A percentile compares a stretch with the other conserved stretches of the same genome.
Evolutionary conservation across 1,140 invertebrate genomes (phyloP).

Genomic region (Pogonognathellus flavescens): DNA sequence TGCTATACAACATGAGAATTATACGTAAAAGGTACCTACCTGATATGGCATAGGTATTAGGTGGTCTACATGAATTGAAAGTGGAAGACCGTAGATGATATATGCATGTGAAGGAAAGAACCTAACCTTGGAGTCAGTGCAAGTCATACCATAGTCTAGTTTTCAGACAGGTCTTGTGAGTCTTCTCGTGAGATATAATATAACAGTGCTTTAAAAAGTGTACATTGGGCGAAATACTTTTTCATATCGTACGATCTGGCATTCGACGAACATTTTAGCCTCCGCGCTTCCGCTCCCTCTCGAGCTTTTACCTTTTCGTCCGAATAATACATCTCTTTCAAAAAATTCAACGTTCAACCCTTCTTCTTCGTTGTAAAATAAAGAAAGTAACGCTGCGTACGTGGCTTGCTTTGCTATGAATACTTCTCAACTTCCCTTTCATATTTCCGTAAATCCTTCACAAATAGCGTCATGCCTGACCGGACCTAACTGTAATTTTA

Average conservation of each 20-base stretch:
- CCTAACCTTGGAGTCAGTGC: neutral
- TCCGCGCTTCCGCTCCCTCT: neutral
- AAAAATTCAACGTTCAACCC: neutral
- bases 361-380: constrained; percentile 1
- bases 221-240: constrained; percentile 19
- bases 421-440: constrained; percentile 28
- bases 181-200: neutral
- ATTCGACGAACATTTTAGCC: neutral
- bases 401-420: constrained; percentile 41
- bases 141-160: neutral
- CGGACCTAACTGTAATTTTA: constrained; percentile 39
- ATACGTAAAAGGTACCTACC: neutral
- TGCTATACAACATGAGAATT: too few species aligned
- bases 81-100: too few species aligned
- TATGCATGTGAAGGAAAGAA: neutral
- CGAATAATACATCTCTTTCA: constrained; percentile 41
- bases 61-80: neutral
- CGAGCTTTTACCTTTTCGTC: constrained; percentile 26
- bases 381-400: constrained; percentile 29
- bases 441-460: constrained; percentile 24
- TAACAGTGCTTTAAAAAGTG: neutral
- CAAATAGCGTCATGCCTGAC: constrained; percentile 19
- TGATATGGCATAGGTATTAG: neutral
- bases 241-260: constrained; percentile 24
- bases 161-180: neutral